Evolutionary conservation across 2,888 invertebrate species (phyloP).

Genomic region (Ormyrus pomaceus): DNA sequence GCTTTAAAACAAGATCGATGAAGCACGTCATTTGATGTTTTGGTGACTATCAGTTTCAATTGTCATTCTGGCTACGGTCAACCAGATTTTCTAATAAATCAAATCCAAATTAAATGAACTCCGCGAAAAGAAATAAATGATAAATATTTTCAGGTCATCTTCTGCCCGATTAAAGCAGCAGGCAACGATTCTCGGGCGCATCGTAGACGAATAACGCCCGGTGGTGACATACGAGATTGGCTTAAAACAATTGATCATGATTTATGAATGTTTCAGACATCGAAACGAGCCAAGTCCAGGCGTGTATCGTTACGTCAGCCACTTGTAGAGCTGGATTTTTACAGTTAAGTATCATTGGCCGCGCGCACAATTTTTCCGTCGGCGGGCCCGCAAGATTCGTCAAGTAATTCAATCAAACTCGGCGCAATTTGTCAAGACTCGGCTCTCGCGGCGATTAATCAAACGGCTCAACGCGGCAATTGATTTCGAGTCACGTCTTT

Average conservation of each 20-base stretch:
- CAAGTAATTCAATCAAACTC: constrained; percentile 45
- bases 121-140: no score
- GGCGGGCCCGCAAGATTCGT: constrained; percentile 20
- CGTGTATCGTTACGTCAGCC: constrained; percentile 19
- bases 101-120: no score
- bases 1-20: no score
- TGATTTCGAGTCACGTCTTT: constrained; percentile 45
- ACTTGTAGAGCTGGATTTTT: constrained; percentile 23
- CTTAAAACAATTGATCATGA: constrained; percentile 40
- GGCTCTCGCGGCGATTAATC: constrained; percentile 45
- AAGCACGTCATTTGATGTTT: no score
- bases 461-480: constrained; percentile 47
- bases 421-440: constrained; percentile 50
- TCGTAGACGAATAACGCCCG: not conserved
- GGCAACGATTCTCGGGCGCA: no score
- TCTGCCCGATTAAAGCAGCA: no score
- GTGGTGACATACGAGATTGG: constrained; percentile 1
- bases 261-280: constrained; percentile 21
- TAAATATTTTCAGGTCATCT: no score
- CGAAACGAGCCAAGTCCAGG: not conserved
- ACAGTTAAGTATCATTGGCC: constrained; percentile 31
- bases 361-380: not conserved
- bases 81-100: no score
- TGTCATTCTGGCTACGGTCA: no score
- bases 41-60: no score